Evolutionary conservation across 2,797 vertebrate genomes (phyloP), one percentile per base, ranked within the genome.

Genomic region (Holocentrus rufus): DNA sequence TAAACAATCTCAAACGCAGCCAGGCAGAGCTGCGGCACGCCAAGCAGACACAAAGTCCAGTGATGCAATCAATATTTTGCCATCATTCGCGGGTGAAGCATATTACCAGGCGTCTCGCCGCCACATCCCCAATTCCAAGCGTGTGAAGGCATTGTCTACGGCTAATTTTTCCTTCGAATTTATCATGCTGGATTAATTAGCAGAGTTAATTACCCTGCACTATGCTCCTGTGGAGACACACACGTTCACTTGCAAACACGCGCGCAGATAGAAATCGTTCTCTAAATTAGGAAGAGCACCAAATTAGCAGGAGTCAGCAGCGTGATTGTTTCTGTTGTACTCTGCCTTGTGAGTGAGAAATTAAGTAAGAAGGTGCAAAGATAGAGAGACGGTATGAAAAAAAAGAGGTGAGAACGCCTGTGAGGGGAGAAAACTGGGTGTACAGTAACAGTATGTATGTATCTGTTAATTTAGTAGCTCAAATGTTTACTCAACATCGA

Each of bases 111-210:
- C 58, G n/a, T 60, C 60, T 36, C 69, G 62, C 53, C 7, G 1
- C 20, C 59, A 25, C 54, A 13, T 25, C 18, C 6, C 54, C 18
- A 7, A 25, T 25, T 65, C 44, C 42, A 18, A 76, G 69, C 64
- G 47, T 23, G 20, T 42, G 60, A 70, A 74, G 50, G 15, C 76
- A 75, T 73, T 72, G 72, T 82, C 55, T 9, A 2, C 47, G 10
- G 6, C 9, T 53, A 63, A 69, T 65, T 72, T 76, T 53, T 69
- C 20, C 67, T 77, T 83, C 65, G 66, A 20, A 75, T 68, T 77
- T 70, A 81, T 87, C 83, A 63, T 14, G 8, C 63, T 39, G 72
- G 80, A 79, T 77, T 89, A 83, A 88, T 86, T 74, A 76, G 74
- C 58, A 4, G 61, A 80, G 70, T 68, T 90, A 89, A 90, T 88